These are phyloP conservation scores for Tetraneura akinire DNA, from an alignment of 1,140 invertebrate species.

Conservation along the genomic window DNA sequence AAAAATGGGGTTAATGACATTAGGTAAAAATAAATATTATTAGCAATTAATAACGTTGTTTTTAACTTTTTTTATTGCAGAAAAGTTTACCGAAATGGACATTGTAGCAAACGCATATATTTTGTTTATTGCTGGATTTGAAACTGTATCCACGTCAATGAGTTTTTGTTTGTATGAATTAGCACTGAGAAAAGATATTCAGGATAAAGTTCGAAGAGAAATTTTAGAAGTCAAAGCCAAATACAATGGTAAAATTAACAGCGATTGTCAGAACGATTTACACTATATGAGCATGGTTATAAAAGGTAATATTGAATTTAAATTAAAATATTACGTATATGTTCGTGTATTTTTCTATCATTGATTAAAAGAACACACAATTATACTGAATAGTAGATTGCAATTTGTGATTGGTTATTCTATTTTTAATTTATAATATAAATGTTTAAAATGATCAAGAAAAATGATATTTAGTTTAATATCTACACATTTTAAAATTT, in stretches of 20 bases:
- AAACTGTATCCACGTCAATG: slow-evolving; percentile 64
- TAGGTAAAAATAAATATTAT: no score
- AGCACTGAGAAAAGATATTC: slow-evolving; percentile 63
- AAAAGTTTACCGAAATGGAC: slow-evolving; percentile 50
- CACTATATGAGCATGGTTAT: slow-evolving; percentile 64
- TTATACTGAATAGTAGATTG: no score
- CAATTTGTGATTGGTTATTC: no score
- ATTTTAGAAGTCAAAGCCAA: slow-evolving; percentile 60
- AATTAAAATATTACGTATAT: not conserved
- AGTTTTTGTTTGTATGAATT: slow-evolving; percentile 60
- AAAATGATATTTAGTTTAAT: no score
- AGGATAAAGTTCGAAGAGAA: slow-evolving; percentile 65
- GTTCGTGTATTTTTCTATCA: no score
- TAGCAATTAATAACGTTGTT: no score
- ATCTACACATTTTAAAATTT: no score
- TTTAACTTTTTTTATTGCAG: not conserved
- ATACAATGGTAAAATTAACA: slow-evolving; percentile 61
- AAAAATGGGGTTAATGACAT: no score
- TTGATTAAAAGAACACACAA: no score
- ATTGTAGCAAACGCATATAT: slow-evolving; percentile 55
- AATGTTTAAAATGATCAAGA: no score
- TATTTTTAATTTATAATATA: no score
- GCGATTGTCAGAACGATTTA: slow-evolving; percentile 61
- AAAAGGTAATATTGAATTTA: slow-evolving; percentile 59
- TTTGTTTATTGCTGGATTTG: slow-evolving; percentile 64